Conservation (phyloP, 2,797 vertebrate genomes). For the Salmo trutta region DNA sequence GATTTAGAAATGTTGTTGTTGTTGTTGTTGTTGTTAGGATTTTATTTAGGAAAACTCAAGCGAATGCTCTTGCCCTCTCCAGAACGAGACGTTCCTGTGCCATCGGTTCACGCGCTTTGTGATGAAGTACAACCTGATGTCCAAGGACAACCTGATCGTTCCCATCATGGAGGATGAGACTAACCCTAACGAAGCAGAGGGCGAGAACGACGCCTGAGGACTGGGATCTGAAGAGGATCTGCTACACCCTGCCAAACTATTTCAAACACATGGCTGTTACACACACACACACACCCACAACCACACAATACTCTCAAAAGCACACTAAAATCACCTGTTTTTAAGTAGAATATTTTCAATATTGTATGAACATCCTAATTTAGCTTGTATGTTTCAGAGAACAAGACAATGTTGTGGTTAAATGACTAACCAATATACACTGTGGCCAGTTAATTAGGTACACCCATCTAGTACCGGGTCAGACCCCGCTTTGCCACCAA, state of each 20-base stretch:
- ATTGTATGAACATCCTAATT: not conserved
- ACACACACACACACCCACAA: not conserved
- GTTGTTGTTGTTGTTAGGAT: too few species aligned
- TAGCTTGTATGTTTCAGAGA: constrained; percentile 1
- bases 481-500: too few species aligned
- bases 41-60: not conserved
- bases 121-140: constrained; percentile 92
- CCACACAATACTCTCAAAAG: constrained; percentile 11
- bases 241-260: not conserved
- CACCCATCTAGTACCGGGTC: too few species aligned
- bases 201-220: constrained; percentile 6
- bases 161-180: constrained; percentile 79
- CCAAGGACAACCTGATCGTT: constrained; percentile 90
- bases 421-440: too few species aligned
- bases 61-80: not conserved
- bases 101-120: constrained; percentile 90
- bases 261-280: constrained; percentile 1
- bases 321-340: constrained; percentile 5
- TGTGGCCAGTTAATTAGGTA: too few species aligned
- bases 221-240: not conserved
- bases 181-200: constrained; percentile 2
- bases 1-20: not conserved
- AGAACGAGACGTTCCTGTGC: constrained; percentile 91
- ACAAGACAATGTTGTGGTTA: constrained; percentile 1
- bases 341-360: not conserved